Evolutionary conservation across 2,888 invertebrate genomes (phyloP), one percentile per base, ranked within the genome.

Genomic region (Morpho achilles): DNA sequence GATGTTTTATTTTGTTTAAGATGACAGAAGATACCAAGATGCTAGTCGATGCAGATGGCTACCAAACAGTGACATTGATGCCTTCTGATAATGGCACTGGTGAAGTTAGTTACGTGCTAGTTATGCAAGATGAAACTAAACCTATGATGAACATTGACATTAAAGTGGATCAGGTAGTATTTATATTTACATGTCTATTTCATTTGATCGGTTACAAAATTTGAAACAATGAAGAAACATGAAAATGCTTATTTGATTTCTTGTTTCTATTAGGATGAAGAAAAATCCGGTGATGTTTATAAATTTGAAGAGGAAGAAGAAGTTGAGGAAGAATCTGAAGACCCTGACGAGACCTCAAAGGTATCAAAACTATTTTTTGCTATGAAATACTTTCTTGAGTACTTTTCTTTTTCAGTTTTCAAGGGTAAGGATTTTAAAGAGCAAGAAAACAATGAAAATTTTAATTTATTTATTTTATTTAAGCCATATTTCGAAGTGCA

Each of bases 31-130:
- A 77, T 5, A 49, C 62, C 0, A 72, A 72, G 8, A 73, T 80
- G 61, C 56, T 84, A 52, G 73, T 78, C 6, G 79, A 79, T 1
- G 67, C 91, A 7, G 94, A 94, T 67, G 91, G 92, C 1, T 96
- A 93, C 80, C 96, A 96, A 82, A 94, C 96, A 0, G 95, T 97
- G 0, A 96, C 97, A 1, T 93, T 97, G 64, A 94, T 97, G 52
- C 97, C 97, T 0, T 94, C 96, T 0, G 95, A 96, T 65, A 92
- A 92, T 0, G 93, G 93, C 69, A 92, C 93, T 39, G 95, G 95
- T 1, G 97, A 97, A 86, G 93, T 97, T 43, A 96, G 96, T 84
- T 97, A 97, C 75, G 96, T 98, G 0, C 91, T 97, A 9, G 96
- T 97, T 58, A 96, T 97, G 8, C 95, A 95, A 72, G 95, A 95